Base-by-base conservation (phyloP, 2,888 invertebrate genomes). In the Cataglyphis cursor region DNA sequence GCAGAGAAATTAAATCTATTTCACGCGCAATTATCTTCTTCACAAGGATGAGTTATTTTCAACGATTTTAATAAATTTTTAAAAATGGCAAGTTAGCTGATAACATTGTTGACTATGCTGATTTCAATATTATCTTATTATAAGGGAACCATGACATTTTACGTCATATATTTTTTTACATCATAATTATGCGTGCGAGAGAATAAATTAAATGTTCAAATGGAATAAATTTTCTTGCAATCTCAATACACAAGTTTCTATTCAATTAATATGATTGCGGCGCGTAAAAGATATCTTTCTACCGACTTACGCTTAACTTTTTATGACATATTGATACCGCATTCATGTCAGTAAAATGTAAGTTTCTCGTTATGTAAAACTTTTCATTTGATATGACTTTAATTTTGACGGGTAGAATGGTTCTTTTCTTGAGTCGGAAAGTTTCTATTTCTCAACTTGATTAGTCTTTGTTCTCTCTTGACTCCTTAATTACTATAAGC, bases 371-470 rank as follows among this genome's bases (percentile, higher is more conserved):
- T 68, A 66, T 41, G 28, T 76, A 66, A 75, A 65, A 76, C 76
- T 57, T 76, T 64, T 6, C 18, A 51, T 75, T 66, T 44, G 54
- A 38, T 57, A n/a, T 41, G 54, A 76, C 41, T 66, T 76, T 66
- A 66, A 76, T 76, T 76, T 76, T 38, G 76, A 76, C 9, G 76
- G 66, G 41, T 57, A 28, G n/a, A 66, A 76, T 28, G 54, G 44
- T 54, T 54, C 54, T 66, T 35, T 75, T 65, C n/a, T 76, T 54
- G 5, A 35, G 24, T 3, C 8, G 35, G 41, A 35, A 76, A 76
- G 76, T 76, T 76, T 66, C 68, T 66, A 54, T 66, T 66, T 76
- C 76, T 54, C 76, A 57, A 76, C 68, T 65, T 54, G 76, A 76
- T 76, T 15, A 24, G 76, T 54, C 38, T 64, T 65, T 51, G 18